Base-by-base conservation (phyloP, 2,113 vertebrate species). In the Lates calcarifer region DNA sequence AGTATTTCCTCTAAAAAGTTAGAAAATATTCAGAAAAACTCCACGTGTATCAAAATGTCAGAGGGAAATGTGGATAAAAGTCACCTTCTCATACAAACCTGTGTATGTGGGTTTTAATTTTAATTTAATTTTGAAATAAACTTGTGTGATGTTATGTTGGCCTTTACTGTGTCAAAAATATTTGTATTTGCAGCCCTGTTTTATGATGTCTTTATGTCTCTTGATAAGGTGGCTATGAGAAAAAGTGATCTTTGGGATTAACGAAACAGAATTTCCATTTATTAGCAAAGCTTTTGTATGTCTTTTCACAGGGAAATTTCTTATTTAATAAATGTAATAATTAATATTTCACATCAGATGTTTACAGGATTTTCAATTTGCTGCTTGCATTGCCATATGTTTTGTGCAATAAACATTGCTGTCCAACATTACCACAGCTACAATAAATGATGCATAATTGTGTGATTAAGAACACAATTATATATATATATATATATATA, bases 1-100 rank as follows among this genome's bases (percentile, higher is more conserved):
- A 55, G 51, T 26, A 75, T 67, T 66, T 83, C 74, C 74, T 86
- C 60, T 75, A 66, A 56, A 47, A 74, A 76, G 81, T 67, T 39
- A n/a, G 24, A 68, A 86, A 87, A 33, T 53, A 57, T 74, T 73
- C 31, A 55, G n/a, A 47, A 47, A 65, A 26, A 28, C n/a, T 60
- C 77, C 53, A 15, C 26, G 29, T 63, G 53, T 57, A 8, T 39
- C 64, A 72, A 83, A 83, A 73, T 77, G 62, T 75, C 45, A 77
- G 62, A 56, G 51, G 66, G 64, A 39, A 31, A 43, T 41, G 69
- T 55, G 51, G 76, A 81, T 65, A 67, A 49, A 61, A 75, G 28
- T 4, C 51, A 55, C n/a, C 10, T 55, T 26, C 22, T 81, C 17
- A 8, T n/a, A 28, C 24, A 63, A 63, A 76, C 24, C 10, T 2